Evolutionary conservation across 2,888 invertebrate species (phyloP).

Genomic region (Ashinkailepas kermadecensis): DNA sequence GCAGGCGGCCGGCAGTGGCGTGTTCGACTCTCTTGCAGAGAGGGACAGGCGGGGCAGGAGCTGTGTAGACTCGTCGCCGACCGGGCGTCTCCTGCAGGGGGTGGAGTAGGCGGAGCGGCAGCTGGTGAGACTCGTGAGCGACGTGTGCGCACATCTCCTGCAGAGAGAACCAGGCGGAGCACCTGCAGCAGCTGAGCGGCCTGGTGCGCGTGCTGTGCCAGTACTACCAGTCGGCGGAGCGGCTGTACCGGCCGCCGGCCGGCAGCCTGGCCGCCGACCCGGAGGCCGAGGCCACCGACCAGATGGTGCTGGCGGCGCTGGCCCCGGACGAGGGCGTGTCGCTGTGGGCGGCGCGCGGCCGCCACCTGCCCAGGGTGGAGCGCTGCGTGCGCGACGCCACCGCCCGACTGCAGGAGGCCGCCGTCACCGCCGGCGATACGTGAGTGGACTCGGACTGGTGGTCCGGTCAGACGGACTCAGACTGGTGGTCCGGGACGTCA

Average conservation of each 20-base stretch:
- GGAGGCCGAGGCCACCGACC: background rate
- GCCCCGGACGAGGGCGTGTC: background rate
- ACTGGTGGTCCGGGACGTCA: too few relatives aligned
- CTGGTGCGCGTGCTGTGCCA: conserved; percentile 15
- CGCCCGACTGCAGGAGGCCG: background rate
- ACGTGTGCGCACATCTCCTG: background rate
- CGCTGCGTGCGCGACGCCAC: background rate
- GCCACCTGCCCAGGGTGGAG: background rate
- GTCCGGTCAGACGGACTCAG: too few relatives aligned
- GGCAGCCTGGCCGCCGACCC: background rate
- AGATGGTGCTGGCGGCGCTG: conserved; percentile 16
- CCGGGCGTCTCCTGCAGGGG: too few relatives aligned
- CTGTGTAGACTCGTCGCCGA: too few relatives aligned
- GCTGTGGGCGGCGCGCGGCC: background rate
- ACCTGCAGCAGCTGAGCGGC: background rate
- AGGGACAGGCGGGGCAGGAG: too few relatives aligned
- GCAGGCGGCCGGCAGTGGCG: too few relatives aligned
- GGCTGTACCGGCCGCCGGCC: background rate
- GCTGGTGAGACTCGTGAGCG: too few relatives aligned
- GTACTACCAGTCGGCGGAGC: conserved; percentile 10
- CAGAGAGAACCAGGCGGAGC: background rate
- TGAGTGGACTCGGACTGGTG: too few relatives aligned
- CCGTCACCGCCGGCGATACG: too few relatives aligned
- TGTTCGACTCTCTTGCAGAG: too few relatives aligned
- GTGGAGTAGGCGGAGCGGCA: too few relatives aligned